Conservation (phyloP, 2,113 vertebrate genomes). For the Alces alces region DNA sequence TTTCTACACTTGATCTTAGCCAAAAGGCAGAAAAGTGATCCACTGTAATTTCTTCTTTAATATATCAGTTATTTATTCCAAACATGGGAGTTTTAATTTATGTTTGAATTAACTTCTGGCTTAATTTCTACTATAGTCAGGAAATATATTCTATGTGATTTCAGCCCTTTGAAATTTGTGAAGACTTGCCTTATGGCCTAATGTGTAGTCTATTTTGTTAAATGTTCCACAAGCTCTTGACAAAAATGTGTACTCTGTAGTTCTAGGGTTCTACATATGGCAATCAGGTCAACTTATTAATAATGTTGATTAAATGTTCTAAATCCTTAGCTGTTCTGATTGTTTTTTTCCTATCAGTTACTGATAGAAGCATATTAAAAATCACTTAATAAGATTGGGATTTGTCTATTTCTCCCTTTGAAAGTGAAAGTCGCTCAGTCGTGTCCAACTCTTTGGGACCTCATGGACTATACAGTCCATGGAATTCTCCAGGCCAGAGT, state of each 20-base stretch:
- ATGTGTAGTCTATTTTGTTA: background rate
- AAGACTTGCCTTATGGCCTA: background rate
- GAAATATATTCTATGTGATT: background rate
- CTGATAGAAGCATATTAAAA: background rate
- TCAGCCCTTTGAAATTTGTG: background rate
- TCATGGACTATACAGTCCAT: background rate
- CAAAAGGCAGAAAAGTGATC: background rate
- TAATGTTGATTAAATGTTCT: background rate
- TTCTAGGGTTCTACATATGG: background rate
- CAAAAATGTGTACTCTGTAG: background rate
- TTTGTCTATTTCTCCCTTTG: background rate
- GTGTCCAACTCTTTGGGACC: background rate
- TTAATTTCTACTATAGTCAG: background rate
- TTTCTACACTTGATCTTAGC: background rate
- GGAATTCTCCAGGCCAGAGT: background rate
- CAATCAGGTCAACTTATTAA: background rate
- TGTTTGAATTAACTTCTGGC: background rate
- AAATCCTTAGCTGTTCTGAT: background rate
- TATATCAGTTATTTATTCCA: background rate
- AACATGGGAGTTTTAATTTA: background rate
- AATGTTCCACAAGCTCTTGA: background rate
- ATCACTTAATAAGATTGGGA: background rate
- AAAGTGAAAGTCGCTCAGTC: background rate
- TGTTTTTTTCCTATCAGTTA: background rate
- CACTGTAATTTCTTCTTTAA: background rate